Conservation (phyloP, 92 coral and sea anemone genomes). For the Blastomussa wellsi region DNA sequence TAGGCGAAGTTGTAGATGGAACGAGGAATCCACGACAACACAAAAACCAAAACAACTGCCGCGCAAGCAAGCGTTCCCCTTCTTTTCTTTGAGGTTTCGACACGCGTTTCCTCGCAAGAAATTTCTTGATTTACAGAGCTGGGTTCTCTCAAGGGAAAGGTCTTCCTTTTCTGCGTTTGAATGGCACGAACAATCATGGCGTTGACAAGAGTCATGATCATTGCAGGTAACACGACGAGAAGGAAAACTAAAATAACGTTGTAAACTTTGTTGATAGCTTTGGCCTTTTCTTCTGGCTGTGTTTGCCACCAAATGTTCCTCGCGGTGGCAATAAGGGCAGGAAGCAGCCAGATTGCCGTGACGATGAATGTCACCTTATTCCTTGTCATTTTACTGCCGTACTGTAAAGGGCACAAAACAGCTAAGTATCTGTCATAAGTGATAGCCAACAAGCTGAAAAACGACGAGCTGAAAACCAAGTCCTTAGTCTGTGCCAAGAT, state of each 20-base stretch:
- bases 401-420: constrained; percentile 63
- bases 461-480: constrained; percentile 50
- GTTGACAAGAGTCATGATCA: constrained; percentile 45
- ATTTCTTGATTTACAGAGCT: background rate
- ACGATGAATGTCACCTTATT: constrained; percentile 42
- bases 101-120: background rate
- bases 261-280: constrained; percentile 48
- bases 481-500: constrained; percentile 64
- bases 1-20: constrained; percentile 46
- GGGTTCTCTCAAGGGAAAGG: constrained; percentile 13
- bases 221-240: constrained; percentile 56
- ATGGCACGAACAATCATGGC: constrained; percentile 53
- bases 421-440: constrained; percentile 69
- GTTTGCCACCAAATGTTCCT: constrained; percentile 52
- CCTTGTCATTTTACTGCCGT: constrained; percentile 48
- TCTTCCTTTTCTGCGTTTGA: constrained; percentile 38
- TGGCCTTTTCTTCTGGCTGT: constrained; percentile 10
- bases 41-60: constrained; percentile 53
- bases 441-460: constrained; percentile 67
- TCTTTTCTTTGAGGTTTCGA: constrained; percentile 21
- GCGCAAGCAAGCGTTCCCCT: constrained; percentile 61
- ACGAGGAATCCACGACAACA: constrained; percentile 70
- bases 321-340: constrained; percentile 50
- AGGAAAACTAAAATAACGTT: constrained; percentile 44
- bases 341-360: constrained; percentile 45